Evolutionary conservation across 2,113 vertebrate genomes (phyloP).

Genomic region (Callithrix jacchus): DNA sequence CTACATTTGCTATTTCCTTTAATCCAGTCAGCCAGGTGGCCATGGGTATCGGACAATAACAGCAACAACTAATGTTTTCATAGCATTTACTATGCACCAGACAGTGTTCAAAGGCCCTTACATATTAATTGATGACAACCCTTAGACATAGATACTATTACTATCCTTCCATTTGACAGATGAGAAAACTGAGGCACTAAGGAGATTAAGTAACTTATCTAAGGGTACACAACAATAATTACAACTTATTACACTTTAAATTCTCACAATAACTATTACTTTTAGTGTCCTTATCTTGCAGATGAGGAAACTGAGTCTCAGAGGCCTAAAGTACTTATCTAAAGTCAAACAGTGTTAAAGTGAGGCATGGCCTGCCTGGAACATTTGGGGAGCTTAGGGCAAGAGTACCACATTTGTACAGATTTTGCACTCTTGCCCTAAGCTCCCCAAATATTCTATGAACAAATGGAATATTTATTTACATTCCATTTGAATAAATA

Average conservation of each 20-base stretch:
- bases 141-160: neutral
- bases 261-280: neutral
- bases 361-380: neutral
- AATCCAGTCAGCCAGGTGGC: neutral
- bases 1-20: neutral
- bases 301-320: neutral
- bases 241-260: neutral
- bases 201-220: neutral
- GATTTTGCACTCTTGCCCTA: too few species aligned
- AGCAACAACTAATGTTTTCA: neutral
- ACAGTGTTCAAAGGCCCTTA: neutral
- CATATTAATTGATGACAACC: neutral
- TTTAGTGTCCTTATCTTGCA: neutral
- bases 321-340: neutral
- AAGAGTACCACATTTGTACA: neutral
- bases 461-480: neutral
- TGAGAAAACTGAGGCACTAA: constrained; percentile 14
- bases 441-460: too few species aligned
- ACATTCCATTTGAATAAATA: neutral
- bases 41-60: neutral
- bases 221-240: neutral
- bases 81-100: neutral
- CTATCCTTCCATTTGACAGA: neutral
- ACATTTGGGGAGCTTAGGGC: neutral
- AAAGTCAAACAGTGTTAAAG: neutral